Evolutionary conservation across 2,113 vertebrate genomes (phyloP).

Genomic region (Ailurus styani): DNA sequence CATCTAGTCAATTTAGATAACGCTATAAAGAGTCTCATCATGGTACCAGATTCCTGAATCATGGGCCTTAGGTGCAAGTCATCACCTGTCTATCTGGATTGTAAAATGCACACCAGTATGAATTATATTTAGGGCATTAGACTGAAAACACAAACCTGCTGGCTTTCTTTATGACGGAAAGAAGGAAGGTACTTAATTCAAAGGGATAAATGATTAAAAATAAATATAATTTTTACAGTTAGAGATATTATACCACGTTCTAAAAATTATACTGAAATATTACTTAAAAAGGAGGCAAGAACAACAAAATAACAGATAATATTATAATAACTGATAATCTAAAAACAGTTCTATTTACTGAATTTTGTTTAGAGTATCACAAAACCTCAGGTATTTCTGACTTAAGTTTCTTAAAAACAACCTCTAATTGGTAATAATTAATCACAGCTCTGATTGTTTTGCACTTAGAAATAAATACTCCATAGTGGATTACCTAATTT

Average conservation of each 20-base stretch:
- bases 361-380: neutral
- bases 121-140: neutral
- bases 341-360: neutral
- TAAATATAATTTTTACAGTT: neutral
- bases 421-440: neutral
- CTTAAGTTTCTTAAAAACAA: neutral
- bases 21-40: neutral
- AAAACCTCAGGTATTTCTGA: neutral
- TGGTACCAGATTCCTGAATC: neutral
- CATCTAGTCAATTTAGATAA: neutral
- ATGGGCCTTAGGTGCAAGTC: neutral
- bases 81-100: neutral
- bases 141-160: neutral
- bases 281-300: neutral
- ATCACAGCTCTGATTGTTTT: neutral
- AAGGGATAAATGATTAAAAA: neutral
- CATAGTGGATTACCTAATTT: neutral
- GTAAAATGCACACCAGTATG: neutral
- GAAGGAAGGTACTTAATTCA: neutral
- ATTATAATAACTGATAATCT: neutral
- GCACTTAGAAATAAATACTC: neutral
- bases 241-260: neutral
- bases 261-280: neutral
- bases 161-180: neutral
- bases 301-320: neutral